Base-by-base conservation (phyloP, 2,113 vertebrate species). In the Lepidothrix coronata region DNA sequence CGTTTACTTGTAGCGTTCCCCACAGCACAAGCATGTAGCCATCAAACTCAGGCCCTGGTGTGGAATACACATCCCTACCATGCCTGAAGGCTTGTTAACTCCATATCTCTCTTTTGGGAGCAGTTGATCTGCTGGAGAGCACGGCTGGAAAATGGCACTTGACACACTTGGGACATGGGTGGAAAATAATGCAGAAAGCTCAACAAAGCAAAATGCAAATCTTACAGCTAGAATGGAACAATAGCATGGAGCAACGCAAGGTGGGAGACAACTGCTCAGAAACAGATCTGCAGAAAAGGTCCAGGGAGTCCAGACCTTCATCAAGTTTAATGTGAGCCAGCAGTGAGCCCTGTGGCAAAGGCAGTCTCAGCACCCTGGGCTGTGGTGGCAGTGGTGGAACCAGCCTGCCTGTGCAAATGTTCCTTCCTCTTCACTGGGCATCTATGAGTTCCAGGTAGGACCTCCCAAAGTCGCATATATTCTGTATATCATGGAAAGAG, bases 211-310 rank as follows among this genome's bases (percentile, higher is more conserved):
- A 59, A 81, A 39, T 14, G 11, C 21, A 82, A 43, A 21, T 18
- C 37, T 41, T 63, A 12, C 27, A 63, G 18, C 25, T 41, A 8
- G 37, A 63, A 63, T 31, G 17, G 20, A 76, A 49, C 41, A 65
- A 43, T 0, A 1, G 5, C 35, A 35, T 4, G 11, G 10, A 27
- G 3, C 12, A 75, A 5, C 0, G 0, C 10, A 7, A 25, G 14
- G 6, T 37, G 4, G 3, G 7, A 30, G 27, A 22, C 1, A 5
- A 12, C 37, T 43, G 7, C 33, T 76, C 1, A 0, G 20, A 59
- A 84, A 28, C 2, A 8, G 3, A 55, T 85, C n/a, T 49, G 12
- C 24, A 54, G 52, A 5, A 74, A 66, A 74, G 6, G 5, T 57
- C 12, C 48, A 21, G 27, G 39, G 44, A 70, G 2, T 6, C 13